Base-by-base conservation (phyloP, 1,140 invertebrate genomes). In the Eubasilissa regina region DNA sequence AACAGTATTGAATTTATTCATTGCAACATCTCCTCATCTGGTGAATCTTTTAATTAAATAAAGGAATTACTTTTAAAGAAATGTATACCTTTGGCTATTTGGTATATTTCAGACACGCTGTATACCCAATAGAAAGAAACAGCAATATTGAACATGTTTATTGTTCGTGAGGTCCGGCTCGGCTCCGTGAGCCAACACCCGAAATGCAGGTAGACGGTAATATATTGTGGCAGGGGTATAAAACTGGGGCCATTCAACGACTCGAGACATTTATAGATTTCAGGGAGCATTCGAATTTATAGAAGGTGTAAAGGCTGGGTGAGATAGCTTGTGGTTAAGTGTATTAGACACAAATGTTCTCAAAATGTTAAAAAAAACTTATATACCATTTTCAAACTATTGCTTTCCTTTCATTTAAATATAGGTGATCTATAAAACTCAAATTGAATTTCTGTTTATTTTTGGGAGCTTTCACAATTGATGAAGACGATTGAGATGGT, bases 211-310 rank as follows among this genome's bases (percentile, higher is more conserved):
- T 64, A 75, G 55, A 43, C 17, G 17, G 19, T 76, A 76, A 76
- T 76, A 76, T 76, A 76, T 76, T 76, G 74, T 64, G 56, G 74
- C 74, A 64, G 55, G 74, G 45, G 45, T 64, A 76, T 76, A 75
- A 75, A 58, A 58, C 53, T 58, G 48, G 35, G 74, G 35, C 74
- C 43, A 64, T 76, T 62, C 74, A 76, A 62, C 60, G 55, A n/a
- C 13, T 48, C 45, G 15, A 35, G 58, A 76, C 74, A 51, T 76
- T 76, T 76, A 76, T 76, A 76, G 44, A 76, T 68, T 68, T 56
- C 64, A 21, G 55, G 56, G 44, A 48, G 58, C 74, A 64, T 76
- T 64, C 15, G 58, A 64, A 64, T 76, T 76, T 76, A 76, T 76
- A 76, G 74, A 76, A 76, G 58, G 74, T 76, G 45, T 76, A 76